Conservation (phyloP, 1,140 invertebrate genomes). For the Teleopsis dalmanni region DNA sequence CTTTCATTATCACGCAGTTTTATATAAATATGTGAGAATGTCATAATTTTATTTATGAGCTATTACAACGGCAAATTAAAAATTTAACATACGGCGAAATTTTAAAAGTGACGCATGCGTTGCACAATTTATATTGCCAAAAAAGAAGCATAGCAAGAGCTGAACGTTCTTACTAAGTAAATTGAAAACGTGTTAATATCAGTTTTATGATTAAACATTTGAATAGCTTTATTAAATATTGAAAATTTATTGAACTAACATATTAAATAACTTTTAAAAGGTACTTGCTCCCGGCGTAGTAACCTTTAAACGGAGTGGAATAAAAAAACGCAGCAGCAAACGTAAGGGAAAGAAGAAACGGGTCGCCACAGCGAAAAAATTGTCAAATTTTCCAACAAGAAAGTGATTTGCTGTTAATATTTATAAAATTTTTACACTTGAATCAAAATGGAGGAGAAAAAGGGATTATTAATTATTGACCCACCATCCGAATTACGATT, state of each 20-base stretch:
- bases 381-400: not conserved
- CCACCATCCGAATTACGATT: slow-evolving; percentile 39
- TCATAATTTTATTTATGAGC: not conserved
- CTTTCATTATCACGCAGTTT: too few relatives aligned
- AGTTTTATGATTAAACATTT: not conserved
- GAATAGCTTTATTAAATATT: not conserved
- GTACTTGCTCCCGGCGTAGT: too few relatives aligned
- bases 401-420: not conserved
- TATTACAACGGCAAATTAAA: not conserved
- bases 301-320: too few relatives aligned
- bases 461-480: slow-evolving; percentile 26
- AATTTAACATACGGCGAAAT: slow-evolving; percentile 3
- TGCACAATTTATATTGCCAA: slow-evolving; percentile 6
- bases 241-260: not conserved
- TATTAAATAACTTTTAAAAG: not conserved
- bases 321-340: not conserved
- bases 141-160: slow-evolving; percentile 8
- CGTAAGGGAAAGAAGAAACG: not conserved
- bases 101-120: slow-evolving; percentile 13
- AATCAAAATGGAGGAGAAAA: slow-evolving; percentile 9
- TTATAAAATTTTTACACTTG: not conserved
- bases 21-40: too few relatives aligned
- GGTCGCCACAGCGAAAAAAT: not conserved
- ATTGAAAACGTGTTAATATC: not conserved
- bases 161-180: not conserved